These are phyloP conservation scores for Erpornis zantholeuca DNA, from an alignment of 2,113 vertebrate genomes.

Conservation along the genomic window DNA sequence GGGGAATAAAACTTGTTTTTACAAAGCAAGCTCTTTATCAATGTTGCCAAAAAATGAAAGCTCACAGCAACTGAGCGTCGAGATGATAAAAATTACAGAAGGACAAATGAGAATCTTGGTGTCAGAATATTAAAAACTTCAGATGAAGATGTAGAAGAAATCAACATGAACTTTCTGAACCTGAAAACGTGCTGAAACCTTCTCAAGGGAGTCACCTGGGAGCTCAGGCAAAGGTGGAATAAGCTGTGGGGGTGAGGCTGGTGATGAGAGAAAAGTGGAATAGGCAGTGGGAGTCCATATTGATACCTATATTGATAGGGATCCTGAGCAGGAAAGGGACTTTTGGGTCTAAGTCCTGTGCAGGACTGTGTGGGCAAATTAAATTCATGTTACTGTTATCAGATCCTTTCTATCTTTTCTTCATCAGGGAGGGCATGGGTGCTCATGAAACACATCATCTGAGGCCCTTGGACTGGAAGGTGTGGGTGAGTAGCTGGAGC, in stretches of 20 bases:
- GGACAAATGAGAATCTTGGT: background rate
- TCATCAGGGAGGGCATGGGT: background rate
- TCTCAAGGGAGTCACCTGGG: background rate
- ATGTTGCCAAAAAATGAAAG: constrained; percentile 23
- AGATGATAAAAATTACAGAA: constrained; percentile 9
- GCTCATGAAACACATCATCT: rapidly evolving
- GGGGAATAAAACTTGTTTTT: constrained; percentile 54
- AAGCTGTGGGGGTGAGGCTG: background rate
- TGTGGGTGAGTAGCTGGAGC: background rate
- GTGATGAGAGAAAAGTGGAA: background rate
- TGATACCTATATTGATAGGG: background rate
- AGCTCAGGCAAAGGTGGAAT: background rate
- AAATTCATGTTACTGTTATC: background rate
- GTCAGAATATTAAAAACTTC: background rate
- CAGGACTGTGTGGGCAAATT: rapidly evolving
- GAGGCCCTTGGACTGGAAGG: background rate
- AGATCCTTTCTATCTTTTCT: background rate
- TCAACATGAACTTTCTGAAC: background rate
- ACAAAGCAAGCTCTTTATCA: constrained; percentile 16
- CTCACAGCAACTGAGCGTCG: background rate
- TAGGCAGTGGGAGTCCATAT: background rate
- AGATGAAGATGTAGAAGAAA: background rate
- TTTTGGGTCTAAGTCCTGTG: rapidly evolving
- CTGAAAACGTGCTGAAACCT: background rate
- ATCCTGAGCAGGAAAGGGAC: rapidly evolving